Evolutionary conservation across 1,140 invertebrate genomes (phyloP).

Genomic region (Gonatopus flavifemur): DNA sequence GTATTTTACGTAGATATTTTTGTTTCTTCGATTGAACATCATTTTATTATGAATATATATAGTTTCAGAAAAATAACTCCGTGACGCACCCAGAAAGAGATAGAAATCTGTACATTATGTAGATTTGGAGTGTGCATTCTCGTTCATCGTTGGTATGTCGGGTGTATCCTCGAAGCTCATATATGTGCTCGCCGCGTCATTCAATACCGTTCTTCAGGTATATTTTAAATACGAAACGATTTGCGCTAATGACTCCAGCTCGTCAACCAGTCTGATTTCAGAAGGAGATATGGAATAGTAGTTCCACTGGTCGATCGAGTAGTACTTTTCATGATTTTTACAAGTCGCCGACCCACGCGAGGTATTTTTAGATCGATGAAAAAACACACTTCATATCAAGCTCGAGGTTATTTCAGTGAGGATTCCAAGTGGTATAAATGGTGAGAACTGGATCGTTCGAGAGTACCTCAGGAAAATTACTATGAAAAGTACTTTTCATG

Average conservation of each 20-base stretch:
- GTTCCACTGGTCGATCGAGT: neutral
- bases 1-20: no score
- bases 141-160: no score
- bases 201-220: constrained; percentile 12
- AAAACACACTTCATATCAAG: no score
- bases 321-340: constrained; percentile 2
- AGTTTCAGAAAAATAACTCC: no score
- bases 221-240: neutral
- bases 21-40: neutral
- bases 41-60: neutral
- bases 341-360: no score
- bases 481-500: no score
- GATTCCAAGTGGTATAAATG: no score
- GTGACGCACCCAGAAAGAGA: constrained; percentile 7
- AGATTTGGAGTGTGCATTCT: constrained; percentile 9
- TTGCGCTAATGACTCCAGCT: constrained; percentile 5
- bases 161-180: constrained; percentile 18
- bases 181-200: constrained; percentile 22
- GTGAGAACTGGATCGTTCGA: no score
- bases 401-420: no score
- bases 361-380: no score
- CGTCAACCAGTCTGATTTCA: neutral
- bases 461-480: no score
- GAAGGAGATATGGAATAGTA: neutral
- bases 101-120: constrained; percentile 14